Base-by-base conservation (phyloP, 2,888 invertebrate species). In the Drosophila monieri region DNA sequence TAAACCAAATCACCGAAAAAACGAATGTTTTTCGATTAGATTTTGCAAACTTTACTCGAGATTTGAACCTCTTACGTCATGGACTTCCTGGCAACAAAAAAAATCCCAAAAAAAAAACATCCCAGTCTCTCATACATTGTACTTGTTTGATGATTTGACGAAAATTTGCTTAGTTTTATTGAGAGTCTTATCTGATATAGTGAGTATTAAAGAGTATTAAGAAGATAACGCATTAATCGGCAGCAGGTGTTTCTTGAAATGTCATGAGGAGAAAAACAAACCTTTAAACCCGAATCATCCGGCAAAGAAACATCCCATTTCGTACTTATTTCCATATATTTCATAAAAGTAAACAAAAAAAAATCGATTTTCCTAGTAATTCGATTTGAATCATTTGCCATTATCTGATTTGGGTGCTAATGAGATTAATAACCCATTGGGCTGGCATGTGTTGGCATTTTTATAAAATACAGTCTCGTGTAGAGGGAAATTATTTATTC, bases 181-280 rank as follows among this genome's bases (percentile, higher is more conserved):
- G 1, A 1, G 23, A 51, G n/a, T 43, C 43, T 54, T 58, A 58
- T 58, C 58, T 58, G 30, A 3, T 32, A 32, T 12, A 14, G 27
- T 27, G 9, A 27, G 27, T 27, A 27, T 27, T 27, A 9, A 3
- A 27, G 8, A 27, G 39, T 21, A 9, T 12, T 27, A 15, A 12
- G 10, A 46, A 56, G 59, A 55, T 59, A 56, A 21, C 35, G 15
- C 35, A 27, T 18, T 27, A 35, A 59, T 37, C 27, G 14, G 9
- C 23, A 8, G 14, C 9, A 43, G 32, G 21, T 35, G 54, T 21
- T 44, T 9, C 18, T 27, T 3, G 9, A 27, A 25, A 25, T 25
- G 25, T 6, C 6, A 1, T 2, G 18, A 18, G 18, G 18, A 18
- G 25, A 25, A 27, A 27, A 27, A 9, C 3, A 27, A 27, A 9